phyloP scores from a whole-genome alignment of 2,888 invertebrate genomes.

The Epinotia brunnichana region DNA sequence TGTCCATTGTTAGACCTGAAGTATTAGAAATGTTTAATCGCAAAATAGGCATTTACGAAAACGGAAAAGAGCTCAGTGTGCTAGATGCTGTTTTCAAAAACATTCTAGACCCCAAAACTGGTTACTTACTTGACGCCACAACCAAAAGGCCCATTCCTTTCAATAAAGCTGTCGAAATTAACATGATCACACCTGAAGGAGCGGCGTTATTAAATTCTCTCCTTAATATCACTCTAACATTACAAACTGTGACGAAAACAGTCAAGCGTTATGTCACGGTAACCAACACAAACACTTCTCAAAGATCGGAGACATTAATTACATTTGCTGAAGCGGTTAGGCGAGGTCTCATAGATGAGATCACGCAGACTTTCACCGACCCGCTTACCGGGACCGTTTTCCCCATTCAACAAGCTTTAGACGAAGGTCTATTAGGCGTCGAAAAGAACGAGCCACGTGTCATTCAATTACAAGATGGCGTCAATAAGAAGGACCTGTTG shows the following conservation, averaged over 20 bases:
- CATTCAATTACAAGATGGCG: conserved; percentile 71
- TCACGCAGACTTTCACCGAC: conserved; percentile 89
- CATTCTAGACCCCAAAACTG: conserved; percentile 93
- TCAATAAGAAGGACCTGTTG: conserved; percentile 68
- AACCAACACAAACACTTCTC: conserved; percentile 85
- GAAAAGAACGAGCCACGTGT: conserved; percentile 81
- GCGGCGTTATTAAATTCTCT: conserved; percentile 93
- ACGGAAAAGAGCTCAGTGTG: conserved; percentile 90
- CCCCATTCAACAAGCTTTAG: conserved; percentile 90
- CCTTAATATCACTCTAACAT: conserved; percentile 93
- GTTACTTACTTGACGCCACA: conserved; percentile 90
- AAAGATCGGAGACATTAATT: conserved; percentile 84
- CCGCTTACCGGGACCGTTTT: conserved; percentile 88
- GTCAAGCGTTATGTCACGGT: conserved; percentile 92
- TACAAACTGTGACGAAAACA: conserved; percentile 93
- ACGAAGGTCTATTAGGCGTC: conserved; percentile 87
- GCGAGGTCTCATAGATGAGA: conserved; percentile 91
- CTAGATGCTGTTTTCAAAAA: conserved; percentile 94
- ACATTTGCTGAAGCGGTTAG: conserved; percentile 91
- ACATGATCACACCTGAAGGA: conserved; percentile 93
- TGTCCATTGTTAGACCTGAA: conserved; percentile 91
- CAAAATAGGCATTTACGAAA: conserved; percentile 91
- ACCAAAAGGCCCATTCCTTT: conserved; percentile 89
- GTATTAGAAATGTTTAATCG: conserved; percentile 93
- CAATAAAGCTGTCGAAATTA: conserved; percentile 92